These are phyloP conservation scores for Trogon melanurus DNA, from an alignment of 2,113 vertebrate genomes.

Conservation along the genomic window DNA sequence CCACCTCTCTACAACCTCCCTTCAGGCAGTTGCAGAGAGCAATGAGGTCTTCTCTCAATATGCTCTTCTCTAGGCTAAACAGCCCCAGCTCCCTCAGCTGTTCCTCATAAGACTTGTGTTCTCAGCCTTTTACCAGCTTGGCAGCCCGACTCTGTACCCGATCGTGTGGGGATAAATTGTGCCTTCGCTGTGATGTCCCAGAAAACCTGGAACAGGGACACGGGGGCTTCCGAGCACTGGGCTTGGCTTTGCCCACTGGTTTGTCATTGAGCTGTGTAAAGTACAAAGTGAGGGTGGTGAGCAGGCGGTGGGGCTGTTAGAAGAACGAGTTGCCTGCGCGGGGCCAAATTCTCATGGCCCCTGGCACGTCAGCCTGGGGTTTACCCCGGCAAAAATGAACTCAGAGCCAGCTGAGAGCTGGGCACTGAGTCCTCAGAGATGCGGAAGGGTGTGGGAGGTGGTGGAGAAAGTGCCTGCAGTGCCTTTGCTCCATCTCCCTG, in stretches of 20 bases:
- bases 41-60: too few relatives aligned
- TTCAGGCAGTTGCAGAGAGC: too few relatives aligned
- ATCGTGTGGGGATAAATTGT: neutral
- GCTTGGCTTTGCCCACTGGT: neutral
- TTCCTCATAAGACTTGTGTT: too few relatives aligned
- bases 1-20: too few relatives aligned
- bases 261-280: neutral
- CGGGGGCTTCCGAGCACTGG: neutral
- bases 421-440: neutral
- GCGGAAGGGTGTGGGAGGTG: accelerated
- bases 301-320: neutral
- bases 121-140: too few relatives aligned
- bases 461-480: accelerated
- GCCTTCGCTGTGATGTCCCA: neutral
- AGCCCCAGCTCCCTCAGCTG: too few relatives aligned
- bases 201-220: neutral
- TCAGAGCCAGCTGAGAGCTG: neutral
- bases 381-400: neutral
- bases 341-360: neutral
- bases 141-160: too few relatives aligned
- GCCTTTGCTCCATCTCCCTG: neutral
- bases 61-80: too few relatives aligned
- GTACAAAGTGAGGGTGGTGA: neutral
- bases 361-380: neutral
- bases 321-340: neutral